phyloP scores from a whole-genome alignment of 2,797 vertebrate species.

The Arremon aurantiirostris region DNA sequence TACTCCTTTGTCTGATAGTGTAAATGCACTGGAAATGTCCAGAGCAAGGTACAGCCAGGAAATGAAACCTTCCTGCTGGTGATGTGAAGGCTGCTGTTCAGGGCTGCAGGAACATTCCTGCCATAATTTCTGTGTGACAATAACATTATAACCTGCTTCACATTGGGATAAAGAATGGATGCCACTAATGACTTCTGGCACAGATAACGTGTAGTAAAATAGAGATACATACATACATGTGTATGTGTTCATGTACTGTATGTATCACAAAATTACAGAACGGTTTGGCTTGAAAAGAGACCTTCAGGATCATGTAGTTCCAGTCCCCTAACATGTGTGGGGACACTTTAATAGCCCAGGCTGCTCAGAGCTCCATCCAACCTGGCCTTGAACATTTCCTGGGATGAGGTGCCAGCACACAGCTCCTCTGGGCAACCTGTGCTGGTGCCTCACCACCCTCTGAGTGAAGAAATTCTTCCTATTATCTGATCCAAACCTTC shows the following conservation, averaged over 20 bases:
- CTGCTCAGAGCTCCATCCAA: neutral
- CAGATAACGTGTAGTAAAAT: neutral
- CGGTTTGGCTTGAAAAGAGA: neutral
- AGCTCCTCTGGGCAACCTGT: neutral
- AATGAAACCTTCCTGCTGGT: neutral
- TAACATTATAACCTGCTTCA: rapidly evolving
- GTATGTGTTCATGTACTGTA: neutral
- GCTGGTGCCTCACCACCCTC: neutral
- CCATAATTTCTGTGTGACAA: neutral
- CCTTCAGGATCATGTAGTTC: neutral
- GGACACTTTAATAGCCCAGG: rapidly evolving
- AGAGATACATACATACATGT: neutral
- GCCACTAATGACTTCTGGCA: neutral
- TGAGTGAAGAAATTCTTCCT: neutral
- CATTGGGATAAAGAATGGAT: neutral
- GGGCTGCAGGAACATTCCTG: neutral
- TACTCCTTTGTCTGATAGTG: neutral
- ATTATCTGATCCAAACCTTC: neutral
- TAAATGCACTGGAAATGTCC: neutral
- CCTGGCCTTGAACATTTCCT: neutral
- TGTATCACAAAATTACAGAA: neutral
- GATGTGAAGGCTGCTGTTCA: neutral
- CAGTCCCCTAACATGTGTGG: neutral
- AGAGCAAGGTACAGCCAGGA: neutral
- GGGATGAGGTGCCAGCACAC: too few relatives aligned